phyloP scores from a whole-genome alignment of 2,888 invertebrate species.

The Liposcelis brunnea region DNA sequence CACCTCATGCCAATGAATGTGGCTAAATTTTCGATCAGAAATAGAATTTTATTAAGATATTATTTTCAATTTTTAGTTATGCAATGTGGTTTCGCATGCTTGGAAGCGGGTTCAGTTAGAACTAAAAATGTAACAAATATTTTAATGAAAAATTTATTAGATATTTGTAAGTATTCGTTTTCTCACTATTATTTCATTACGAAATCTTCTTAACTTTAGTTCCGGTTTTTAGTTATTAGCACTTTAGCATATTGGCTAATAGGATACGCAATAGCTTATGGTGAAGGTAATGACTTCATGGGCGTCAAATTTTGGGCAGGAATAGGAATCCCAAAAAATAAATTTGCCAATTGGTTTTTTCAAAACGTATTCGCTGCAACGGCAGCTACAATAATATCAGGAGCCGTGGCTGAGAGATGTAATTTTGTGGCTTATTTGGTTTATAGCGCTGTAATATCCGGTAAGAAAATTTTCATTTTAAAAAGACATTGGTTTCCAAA shows the following conservation, averaged over 20 bases:
- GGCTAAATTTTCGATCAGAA: no score
- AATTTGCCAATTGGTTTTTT: conserved; percentile 28
- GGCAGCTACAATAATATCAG: conserved; percentile 34
- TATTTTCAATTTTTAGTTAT: no score
- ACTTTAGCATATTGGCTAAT: conserved; percentile 29
- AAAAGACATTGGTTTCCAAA: no score
- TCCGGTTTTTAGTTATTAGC: conserved; percentile 21
- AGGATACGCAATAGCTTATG: conserved; percentile 30
- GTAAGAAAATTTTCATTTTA: no score
- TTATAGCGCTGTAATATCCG: conserved; percentile 32
- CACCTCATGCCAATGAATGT: no score
- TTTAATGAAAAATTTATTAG: conserved; percentile 31
- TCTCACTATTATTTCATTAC: no score
- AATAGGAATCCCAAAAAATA: conserved; percentile 14
- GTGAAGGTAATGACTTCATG: conserved; percentile 24
- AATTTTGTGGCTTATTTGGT: conserved; percentile 33
- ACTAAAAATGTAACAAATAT: conserved; percentile 33
- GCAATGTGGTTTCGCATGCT: conserved; percentile 33
- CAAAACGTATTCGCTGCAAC: conserved; percentile 38
- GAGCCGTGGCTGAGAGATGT: conserved; percentile 35
- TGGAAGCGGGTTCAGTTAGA: conserved; percentile 30
- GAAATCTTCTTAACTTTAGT: no score
- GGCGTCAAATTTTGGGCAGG: conserved; percentile 22
- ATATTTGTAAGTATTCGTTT: conserved; percentile 29
- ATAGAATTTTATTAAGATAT: no score